Base-by-base conservation (phyloP, 2,888 invertebrate genomes). In the Oegoconia quadripuncta region DNA sequence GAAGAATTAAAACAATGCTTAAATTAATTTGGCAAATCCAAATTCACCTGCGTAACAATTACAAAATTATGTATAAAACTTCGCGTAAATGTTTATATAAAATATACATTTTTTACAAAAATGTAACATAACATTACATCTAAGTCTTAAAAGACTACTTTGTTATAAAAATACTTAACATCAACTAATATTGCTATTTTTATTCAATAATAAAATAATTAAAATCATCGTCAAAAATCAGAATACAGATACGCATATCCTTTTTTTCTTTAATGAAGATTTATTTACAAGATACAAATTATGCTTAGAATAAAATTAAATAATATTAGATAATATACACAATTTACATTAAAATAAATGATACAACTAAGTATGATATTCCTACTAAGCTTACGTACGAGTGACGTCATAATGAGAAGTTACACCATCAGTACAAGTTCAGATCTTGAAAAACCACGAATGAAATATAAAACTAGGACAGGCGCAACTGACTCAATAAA, bases 41-140 rank as follows among this genome's bases (percentile, higher is more conserved):
- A 75, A 82, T 86, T 83, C 69, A 79, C 79, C 79, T 72, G 48
- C 63, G 59, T 74, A 77, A 78, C 72, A 74, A 72, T 71, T 75
- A 76, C 74, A 76, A 59, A 59, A 55, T 45, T 57, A 74, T 69
- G 61, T 73, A 73, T 75, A 73, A 64, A 74, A 75, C 67, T 71
- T 71, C 63, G 73, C 71, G 62, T 77, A 76, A 73, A 79, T 72
- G 77, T 76, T 78, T 75, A 77, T 76, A 75, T 71, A 78, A 81
- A 81, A 82, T 84, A 83, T 84, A 86, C 82, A 82, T 77, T 79
- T 83, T 81, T 76, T 84, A 83, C 81, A 84, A 74, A 70, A 76
- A 76, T 76, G 73, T 74, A 76, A 78, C 67, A 72, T 74, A 76
- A 78, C 67, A 72, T 74, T 72, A 74, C 68, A 63, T 64, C 31